A percentile compares a stretch with the other conserved stretches of the same genome.
Conservation (phyloP, 2,113 vertebrate genomes). For the Labeo rohita region DNA sequence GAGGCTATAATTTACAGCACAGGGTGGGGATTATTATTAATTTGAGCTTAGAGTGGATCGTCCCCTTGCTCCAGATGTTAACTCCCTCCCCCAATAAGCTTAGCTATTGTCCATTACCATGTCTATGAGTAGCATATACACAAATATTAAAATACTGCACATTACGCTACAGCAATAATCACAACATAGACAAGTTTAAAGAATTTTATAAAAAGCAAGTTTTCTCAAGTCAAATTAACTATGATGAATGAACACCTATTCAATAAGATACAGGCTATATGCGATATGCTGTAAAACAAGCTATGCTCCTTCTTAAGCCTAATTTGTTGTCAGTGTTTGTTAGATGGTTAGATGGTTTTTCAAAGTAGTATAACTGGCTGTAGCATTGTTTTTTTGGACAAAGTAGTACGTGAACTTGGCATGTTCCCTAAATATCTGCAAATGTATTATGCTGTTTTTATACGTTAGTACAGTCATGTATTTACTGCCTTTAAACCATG, state of each 20-base stretch:
- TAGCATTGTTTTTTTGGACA: too few relatives aligned
- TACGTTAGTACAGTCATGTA: too few relatives aligned
- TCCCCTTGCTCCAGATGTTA: conserved; percentile 44
- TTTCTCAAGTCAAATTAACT: background rate
- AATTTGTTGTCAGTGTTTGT: background rate
- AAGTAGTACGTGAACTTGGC: too few relatives aligned
- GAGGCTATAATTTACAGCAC: background rate
- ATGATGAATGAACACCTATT: background rate
- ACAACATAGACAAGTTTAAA: background rate
- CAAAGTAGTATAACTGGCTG: too few relatives aligned
- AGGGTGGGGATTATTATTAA: conserved; percentile 15
- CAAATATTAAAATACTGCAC: background rate
- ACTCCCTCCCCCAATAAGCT: conserved; percentile 9
- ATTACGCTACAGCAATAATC: background rate
- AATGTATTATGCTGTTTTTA: too few relatives aligned
- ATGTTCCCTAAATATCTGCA: too few relatives aligned
- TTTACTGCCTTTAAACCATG: too few relatives aligned
- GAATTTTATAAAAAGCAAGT: background rate
- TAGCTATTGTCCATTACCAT: background rate
- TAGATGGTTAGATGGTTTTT: background rate
- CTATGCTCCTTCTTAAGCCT: background rate
- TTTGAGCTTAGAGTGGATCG: conserved; percentile 16
- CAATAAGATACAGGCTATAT: background rate
- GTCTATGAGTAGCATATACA: background rate
- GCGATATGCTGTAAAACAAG: background rate